These are phyloP conservation scores for Crossocerus cetratus DNA, from an alignment of 2,888 invertebrate genomes.

Conservation along the genomic window DNA sequence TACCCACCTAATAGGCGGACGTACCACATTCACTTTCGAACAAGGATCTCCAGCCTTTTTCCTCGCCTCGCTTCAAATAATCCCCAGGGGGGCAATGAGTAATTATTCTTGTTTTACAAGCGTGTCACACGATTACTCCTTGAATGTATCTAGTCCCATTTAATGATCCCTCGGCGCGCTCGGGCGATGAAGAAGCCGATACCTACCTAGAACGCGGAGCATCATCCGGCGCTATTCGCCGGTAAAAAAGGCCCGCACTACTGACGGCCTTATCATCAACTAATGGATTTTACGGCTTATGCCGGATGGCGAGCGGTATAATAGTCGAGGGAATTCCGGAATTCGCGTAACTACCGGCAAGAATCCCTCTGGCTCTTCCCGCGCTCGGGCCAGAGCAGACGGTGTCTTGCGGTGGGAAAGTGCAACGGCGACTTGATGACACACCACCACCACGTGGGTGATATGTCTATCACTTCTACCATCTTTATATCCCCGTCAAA, in stretches of 20 bases:
- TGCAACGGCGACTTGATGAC: too few relatives aligned
- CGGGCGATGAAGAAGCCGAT: neutral
- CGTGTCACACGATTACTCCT: slow-evolving; percentile 1
- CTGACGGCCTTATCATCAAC: neutral
- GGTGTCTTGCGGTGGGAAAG: too few relatives aligned
- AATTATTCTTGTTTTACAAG: slow-evolving; percentile 3
- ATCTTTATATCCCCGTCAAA: too few relatives aligned
- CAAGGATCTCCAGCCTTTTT: neutral
- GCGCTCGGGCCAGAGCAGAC: too few relatives aligned
- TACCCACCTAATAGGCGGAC: neutral
- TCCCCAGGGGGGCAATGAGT: neutral
- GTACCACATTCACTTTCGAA: neutral
- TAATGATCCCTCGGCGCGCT: neutral
- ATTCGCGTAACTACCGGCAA: neutral
- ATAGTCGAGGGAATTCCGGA: slow-evolving; percentile 3
- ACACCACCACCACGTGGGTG: too few relatives aligned
- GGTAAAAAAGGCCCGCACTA: neutral
- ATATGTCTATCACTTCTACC: too few relatives aligned
- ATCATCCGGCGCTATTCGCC: neutral
- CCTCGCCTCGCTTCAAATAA: neutral
- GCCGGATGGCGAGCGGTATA: neutral
- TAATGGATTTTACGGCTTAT: slow-evolving; percentile 3
- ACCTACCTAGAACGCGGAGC: neutral
- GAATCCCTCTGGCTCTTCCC: neutral
- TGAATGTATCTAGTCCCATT: neutral